Base-by-base conservation (phyloP, 2,888 invertebrate genomes). In the Sinopyrophorus schimmeli region DNA sequence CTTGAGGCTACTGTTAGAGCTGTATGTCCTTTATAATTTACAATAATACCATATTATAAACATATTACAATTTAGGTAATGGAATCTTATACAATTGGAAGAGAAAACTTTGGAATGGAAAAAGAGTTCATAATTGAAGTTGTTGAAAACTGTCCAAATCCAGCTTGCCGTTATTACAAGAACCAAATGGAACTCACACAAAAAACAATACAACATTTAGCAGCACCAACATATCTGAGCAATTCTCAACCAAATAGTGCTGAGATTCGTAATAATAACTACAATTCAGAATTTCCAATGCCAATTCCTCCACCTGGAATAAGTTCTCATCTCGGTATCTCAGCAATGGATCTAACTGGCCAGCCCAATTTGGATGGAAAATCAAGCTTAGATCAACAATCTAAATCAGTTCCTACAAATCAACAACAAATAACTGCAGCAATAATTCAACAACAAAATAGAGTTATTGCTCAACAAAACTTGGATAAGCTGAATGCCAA, bases 61-160 rank as follows among this genome's bases (percentile, higher is more conserved):
- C n/a, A n/a, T n/a, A 39, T 38, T 16, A 9, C 5, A 3, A 30
- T 30, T 14, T 57, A 84, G 83, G 83, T 87, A 17, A 87, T 90
- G 74, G 90, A 91, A 68, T 89, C 89, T 1, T 91, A 90, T 62
- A 89, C 90, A 54, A 89, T 90, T 68, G 87, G 87, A 5, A 76
- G 87, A 47, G 88, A 89, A 67, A 86, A 86, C 67, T 88, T 88
- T 75, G 89, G 89, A 35, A 91, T 92, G 90, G 91, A 92, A 69
- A 90, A 91, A 64, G 91, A 91, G 65, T 91, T 91, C 63, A 90
- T 92, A 35, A 80, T 91, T 41, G 91, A 92, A 73, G 90, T 92
- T 15, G 89, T 91, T 9, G 90, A 91, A 68, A 90, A 90, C 60
- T 92, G 91, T 63, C 90, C 91, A 0, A 90, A 90, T 72, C 89